Base-by-base conservation (phyloP, 2,888 invertebrate genomes). In the Polydrusus cervinus region DNA sequence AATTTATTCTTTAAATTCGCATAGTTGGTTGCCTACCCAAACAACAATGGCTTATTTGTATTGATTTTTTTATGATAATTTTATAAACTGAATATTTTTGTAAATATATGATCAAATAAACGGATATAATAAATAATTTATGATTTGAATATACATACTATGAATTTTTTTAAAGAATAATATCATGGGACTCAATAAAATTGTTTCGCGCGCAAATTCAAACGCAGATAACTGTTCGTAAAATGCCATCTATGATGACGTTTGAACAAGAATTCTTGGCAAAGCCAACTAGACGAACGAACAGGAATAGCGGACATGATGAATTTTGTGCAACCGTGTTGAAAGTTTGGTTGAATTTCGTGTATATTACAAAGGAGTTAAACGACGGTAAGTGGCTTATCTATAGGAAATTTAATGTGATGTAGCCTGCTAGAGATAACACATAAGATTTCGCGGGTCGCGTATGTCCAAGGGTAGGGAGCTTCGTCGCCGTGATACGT, bases 381-480 rank as follows among this genome's bases (percentile, higher is more conserved):
- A 66, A 43, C 74, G 70, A 78, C 80, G 82, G 82, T 83, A 80
- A 79, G 81, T 81, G 74, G 18, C 55, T 61, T 74, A 61, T 73
- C 55, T 71, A 25, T 55, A 74, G 57, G 18, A 38, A 64, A 64
- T 53, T 75, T 69, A 68, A 47, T 70, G 55, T 65, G 66, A 57
- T 77, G 69, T 47, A 68, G 62, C 38, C 75, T 79, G 83, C 84
- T 82, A 84, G 82, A 83, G 82, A 83, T 83, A 85, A 83, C 84
- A 83, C 84, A 83, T 82, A 84, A 82, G 84, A 84, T 85, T 86
- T 85, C 85, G 85, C 86, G 85, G 84, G 84, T 85, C 85, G 84
- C 84, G 84, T 84, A 82, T 84, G 84, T 85, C 85, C 87, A 86
- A 85, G 87, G 87, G 87, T 86, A 87, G 87, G 87, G 87, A 87